These are phyloP conservation scores for Bubo blakistoni DNA, from an alignment of 2,113 vertebrate species.

Conservation along the genomic window DNA sequence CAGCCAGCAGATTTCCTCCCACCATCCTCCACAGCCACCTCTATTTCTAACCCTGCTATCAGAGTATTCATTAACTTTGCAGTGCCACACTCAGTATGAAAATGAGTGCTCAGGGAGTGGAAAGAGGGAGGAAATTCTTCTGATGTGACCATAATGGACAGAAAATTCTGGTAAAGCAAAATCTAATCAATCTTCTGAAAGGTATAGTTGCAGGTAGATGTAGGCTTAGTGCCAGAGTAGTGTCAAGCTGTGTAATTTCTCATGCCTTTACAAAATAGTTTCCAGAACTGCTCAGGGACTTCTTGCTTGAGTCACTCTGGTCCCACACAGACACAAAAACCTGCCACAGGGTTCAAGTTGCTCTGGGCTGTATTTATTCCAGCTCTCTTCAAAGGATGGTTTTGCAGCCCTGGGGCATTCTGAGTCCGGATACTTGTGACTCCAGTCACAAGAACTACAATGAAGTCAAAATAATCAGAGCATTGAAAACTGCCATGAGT, in stretches of 20 bases:
- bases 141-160: not conserved
- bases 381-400: not conserved
- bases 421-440: rapidly evolving
- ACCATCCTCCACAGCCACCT: not conserved
- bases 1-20: not conserved
- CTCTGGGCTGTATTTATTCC: not conserved
- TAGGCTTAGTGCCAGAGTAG: not conserved
- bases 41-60: not conserved
- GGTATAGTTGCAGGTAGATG: not conserved
- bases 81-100: not conserved
- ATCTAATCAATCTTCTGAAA: not conserved
- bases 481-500: not conserved
- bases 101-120: not conserved
- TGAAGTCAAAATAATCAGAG: not conserved
- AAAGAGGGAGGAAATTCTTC: not conserved
- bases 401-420: not conserved
- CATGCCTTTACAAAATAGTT: not conserved
- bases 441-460: not conserved
- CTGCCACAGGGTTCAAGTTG: not conserved
- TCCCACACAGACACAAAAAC: not conserved
- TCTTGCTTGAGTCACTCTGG: not conserved
- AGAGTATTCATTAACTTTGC: not conserved
- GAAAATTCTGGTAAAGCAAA: not conserved
- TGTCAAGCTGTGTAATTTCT: not conserved
- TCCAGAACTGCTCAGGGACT: not conserved